phyloP scores from a whole-genome alignment of 1,140 invertebrate genomes.

The Whitmania pigra region DNA sequence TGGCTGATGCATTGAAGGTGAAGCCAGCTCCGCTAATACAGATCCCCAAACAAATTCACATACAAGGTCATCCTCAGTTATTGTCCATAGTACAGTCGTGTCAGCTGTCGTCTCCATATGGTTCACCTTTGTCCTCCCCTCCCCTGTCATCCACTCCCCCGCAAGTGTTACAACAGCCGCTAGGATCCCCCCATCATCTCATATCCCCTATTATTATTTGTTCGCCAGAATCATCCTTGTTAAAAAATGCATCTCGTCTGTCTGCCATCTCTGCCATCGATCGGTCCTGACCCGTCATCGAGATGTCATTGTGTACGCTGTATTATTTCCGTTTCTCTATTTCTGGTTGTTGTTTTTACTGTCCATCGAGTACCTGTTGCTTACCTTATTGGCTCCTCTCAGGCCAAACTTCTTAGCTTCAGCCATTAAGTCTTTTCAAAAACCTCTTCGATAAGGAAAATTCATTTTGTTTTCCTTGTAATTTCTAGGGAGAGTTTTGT shows the following conservation, averaged over 20 bases:
- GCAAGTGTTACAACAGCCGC: not conserved
- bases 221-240: not conserved
- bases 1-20: no score
- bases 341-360: no score
- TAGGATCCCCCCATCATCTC: not conserved
- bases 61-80: not conserved
- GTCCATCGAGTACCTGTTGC: no score
- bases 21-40: not conserved
- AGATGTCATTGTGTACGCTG: not conserved
- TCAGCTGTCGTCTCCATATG: slow-evolving; percentile 8
- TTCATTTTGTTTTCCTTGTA: no score
- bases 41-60: not conserved
- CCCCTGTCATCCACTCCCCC: not conserved
- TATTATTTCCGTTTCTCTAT: no score
- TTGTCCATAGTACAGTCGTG: not conserved
- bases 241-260: not conserved
- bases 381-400: no score
- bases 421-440: no score
- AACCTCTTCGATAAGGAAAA: no score
- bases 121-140: slow-evolving; percentile 3
- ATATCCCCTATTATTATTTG: slow-evolving; percentile 5
- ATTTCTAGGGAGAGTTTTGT: no score
- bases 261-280: not conserved
- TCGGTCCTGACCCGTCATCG: not conserved
- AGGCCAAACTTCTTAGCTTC: no score